Evolutionary conservation across 2,113 vertebrate genomes (phyloP).

Genomic region (Macheiramphus alcinus): DNA sequence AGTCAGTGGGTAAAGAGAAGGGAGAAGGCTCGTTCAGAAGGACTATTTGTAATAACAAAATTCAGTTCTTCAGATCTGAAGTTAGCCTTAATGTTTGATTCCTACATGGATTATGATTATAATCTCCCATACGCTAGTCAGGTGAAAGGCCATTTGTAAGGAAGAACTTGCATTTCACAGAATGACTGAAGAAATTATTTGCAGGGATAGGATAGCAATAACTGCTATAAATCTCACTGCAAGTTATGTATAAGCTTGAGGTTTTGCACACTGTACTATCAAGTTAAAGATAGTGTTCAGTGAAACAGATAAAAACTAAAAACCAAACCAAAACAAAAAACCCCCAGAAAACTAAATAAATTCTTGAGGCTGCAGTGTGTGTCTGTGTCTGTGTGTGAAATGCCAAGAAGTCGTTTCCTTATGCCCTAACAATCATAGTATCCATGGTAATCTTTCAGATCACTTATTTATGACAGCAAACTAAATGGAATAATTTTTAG

Average conservation of each 20-base stretch:
- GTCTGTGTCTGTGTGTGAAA: not conserved
- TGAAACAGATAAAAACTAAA: not conserved
- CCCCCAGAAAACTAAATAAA: not conserved
- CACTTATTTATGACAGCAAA: not conserved
- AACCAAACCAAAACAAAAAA: too few species aligned
- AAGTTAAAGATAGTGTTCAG: not conserved
- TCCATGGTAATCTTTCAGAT: not conserved
- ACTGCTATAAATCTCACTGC: not conserved
- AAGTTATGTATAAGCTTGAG: not conserved
- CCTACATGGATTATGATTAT: not conserved
- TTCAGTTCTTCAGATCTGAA: not conserved
- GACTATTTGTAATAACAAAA: not conserved
- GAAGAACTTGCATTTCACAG: not conserved
- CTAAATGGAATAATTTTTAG: not conserved
- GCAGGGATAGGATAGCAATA: not conserved
- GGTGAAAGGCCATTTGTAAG: not conserved
- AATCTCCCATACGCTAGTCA: not conserved
- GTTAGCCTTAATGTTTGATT: not conserved
- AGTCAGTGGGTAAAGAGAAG: not conserved
- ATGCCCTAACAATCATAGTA: not conserved
- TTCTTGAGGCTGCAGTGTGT: not conserved
- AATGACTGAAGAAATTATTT: not conserved
- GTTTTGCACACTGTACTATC: not conserved
- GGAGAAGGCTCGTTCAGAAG: not conserved
- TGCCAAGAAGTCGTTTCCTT: not conserved